Base-by-base conservation (phyloP, 1,140 invertebrate species). In the Marisa cornuarietis region DNA sequence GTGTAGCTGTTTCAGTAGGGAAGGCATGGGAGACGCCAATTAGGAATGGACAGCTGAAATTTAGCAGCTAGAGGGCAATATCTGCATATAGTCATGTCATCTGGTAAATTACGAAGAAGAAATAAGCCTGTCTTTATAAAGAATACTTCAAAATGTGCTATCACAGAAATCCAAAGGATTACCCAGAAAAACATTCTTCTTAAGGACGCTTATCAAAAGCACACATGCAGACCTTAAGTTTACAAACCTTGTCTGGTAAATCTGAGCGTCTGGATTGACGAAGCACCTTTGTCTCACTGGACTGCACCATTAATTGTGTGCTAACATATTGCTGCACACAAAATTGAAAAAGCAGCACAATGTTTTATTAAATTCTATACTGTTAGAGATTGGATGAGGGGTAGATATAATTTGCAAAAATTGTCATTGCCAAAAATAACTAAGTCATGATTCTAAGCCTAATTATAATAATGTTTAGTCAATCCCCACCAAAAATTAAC, bases 221-320 rank as follows among this genome's bases (percentile, higher is more conserved):
- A 42, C 31, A 73, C 16, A 73, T 1, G 79, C n/a, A 51, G 22
- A 76, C 16, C 20, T 20, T 68, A 49, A 49, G 16, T 61, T 77
- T 63, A 42, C 75, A 71, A 72, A 87, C 87, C 87, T 90, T 90
- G 74, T 90, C 89, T 79, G 84, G 87, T 51, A 79, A 83, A 24
- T 90, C 89, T 49, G 85, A 82, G 63, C 89, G 78, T 42, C 88
- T 71, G 31, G 86, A 85, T 61, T 86, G 82, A 66, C 90, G 81
- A 16, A 91, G 82, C 20, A 85, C 84, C 79, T 91, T 92, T 4
- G 86, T 84, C 31, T 91, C 90, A 49, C 85, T 84, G 13, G 87
- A 87, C 81, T 90, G 87, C 49, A 90, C 86, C 88, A 91, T 88
- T 76, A 91, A 75, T 83, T 92, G 90, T 20, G 91, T 90, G 75